Base-by-base conservation (phyloP, 2,888 invertebrate species). In the Dendrolimus houi region DNA sequence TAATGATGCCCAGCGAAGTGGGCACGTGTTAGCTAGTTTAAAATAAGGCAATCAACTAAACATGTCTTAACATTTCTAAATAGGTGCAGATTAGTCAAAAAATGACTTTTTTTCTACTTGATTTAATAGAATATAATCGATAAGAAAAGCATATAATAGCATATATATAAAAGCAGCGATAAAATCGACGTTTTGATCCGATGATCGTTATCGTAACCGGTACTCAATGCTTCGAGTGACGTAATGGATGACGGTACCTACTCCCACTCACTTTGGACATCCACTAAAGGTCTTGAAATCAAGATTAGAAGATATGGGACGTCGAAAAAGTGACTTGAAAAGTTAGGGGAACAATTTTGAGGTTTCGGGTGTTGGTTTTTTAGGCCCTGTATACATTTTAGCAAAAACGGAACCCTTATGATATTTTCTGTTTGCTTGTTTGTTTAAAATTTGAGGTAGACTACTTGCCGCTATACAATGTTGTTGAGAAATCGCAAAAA, bases 161-260 rank as follows among this genome's bases (percentile, higher is more conserved):
- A n/a, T n/a, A n/a, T n/a, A n/a, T n/a, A n/a, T n/a, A n/a, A n/a
- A n/a, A n/a, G n/a, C n/a, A n/a, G n/a, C 47, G 47, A 47, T 47
- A 47, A 47, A 47, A 47, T 47, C 47, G 12, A 47, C 47, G 47
- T 47, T 47, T 47, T 29, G 29, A 29, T 29, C 47, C 47, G 2
- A 47, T 10, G 47, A 47, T 47, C 47, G 12, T 47, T 47, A 47
- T 47, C 47, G 47, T 47, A 47, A 47, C 47, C 47, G 47, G 47
- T 47, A 9, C 55, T 56, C 54, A 56, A 47, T 47, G 47, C 9
- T 47, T 70, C 60, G 58, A 64, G 58, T 60, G 62, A 62, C 68
- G 68, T 74, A 71, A 72, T 74, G 67, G 71, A 74, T 71, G 69
- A 62, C 64, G 65, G 56, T 56, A 53, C 52, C 53, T 41, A 53